Evolutionary conservation across 2,888 invertebrate genomes (phyloP).

Genomic region (Hypsopygia costalis): DNA sequence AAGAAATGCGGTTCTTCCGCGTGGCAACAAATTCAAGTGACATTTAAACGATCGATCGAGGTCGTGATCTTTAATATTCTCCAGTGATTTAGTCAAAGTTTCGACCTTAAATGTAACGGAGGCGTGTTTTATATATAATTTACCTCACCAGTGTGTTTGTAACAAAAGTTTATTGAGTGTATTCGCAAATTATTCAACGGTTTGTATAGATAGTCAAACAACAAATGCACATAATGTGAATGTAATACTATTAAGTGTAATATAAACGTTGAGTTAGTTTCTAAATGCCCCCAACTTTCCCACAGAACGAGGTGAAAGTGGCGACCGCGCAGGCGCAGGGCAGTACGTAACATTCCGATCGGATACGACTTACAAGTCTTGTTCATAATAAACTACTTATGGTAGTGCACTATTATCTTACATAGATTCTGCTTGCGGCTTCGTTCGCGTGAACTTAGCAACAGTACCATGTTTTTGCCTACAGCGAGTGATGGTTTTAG

Average conservation of each 20-base stretch:
- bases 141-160: not conserved
- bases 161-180: too few species aligned
- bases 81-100: constrained; percentile 16
- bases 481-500: too few species aligned
- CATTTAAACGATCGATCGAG: constrained; percentile 72
- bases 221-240: constrained; percentile 9
- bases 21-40: constrained; percentile 66
- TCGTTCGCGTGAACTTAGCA: too few species aligned
- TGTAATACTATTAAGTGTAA: constrained; percentile 22
- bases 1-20: constrained; percentile 64
- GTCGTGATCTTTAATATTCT: constrained; percentile 38
- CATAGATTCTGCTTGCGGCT: too few species aligned
- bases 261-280: constrained; percentile 56
- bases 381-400: constrained; percentile 12
- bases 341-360: constrained; percentile 62
- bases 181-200: too few species aligned
- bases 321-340: constrained; percentile 43
- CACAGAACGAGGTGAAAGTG: constrained; percentile 70
- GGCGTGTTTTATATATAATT: not conserved
- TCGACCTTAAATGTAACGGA: constrained; percentile 6
- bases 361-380: constrained; percentile 43
- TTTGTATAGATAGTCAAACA: not conserved
- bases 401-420: not conserved
- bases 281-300: constrained; percentile 71
- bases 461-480: too few species aligned